Evolutionary conservation across 2,797 vertebrate genomes (phyloP).

Genomic region (Labroides dimidiatus): DNA sequence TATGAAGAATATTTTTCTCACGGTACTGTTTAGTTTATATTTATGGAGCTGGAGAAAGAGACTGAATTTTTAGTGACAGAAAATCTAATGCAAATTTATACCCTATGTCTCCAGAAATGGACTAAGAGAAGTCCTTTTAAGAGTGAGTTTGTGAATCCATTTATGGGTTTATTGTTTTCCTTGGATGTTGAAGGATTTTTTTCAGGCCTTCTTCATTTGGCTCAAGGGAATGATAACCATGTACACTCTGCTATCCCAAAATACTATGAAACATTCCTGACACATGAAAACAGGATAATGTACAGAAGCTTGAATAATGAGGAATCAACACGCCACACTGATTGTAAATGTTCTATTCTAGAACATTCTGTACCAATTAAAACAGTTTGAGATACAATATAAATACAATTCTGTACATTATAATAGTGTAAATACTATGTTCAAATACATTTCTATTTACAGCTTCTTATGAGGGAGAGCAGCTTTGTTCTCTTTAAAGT

Average conservation of each 20-base stretch:
- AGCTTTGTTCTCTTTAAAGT: constrained; percentile 91
- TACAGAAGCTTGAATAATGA: constrained; percentile 45
- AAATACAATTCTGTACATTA: constrained; percentile 99
- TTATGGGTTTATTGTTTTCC: neutral
- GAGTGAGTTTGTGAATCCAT: too few species aligned
- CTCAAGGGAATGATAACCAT: neutral
- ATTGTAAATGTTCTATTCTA: constrained; percentile 94
- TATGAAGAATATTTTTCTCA: too few species aligned
- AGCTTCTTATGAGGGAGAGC: constrained; percentile 89
- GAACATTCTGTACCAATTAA: constrained; percentile 95
- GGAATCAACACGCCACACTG: constrained; percentile 57
- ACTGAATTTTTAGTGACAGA: too few species aligned
- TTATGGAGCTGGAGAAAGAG: too few species aligned
- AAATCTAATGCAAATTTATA: too few species aligned
- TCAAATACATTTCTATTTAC: constrained; percentile 92
- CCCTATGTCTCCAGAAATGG: neutral
- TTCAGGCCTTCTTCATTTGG: neutral
- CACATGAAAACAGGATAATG: neutral
- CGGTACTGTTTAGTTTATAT: too few species aligned
- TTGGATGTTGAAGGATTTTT: neutral
- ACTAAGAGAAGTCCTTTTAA: neutral
- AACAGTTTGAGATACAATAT: constrained; percentile 92
- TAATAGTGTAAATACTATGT: constrained; percentile 91
- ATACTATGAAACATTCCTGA: neutral
- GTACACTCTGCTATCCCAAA: neutral